These are phyloP conservation scores for Escarpia spicata DNA, from an alignment of 2,888 invertebrate species.

Conservation along the genomic window DNA sequence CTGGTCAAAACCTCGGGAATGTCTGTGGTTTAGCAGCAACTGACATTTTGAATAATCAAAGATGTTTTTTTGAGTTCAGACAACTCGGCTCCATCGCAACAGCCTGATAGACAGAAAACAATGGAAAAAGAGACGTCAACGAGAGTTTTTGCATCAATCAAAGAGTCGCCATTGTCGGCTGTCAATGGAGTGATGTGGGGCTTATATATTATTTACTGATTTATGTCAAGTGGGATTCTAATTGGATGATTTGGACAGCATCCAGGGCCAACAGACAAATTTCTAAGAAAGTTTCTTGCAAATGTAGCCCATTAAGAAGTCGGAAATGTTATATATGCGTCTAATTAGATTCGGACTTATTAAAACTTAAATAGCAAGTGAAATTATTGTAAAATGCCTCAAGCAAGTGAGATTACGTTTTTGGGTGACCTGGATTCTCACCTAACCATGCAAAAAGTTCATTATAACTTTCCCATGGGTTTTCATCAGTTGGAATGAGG, in stretches of 20 bases:
- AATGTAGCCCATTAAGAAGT: conserved; percentile 1
- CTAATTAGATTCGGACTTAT: not conserved
- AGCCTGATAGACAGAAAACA: not conserved
- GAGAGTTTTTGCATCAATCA: not conserved
- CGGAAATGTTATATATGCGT: not conserved
- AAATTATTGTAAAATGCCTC: too few species aligned
- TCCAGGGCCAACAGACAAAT: not conserved
- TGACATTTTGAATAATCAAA: not conserved
- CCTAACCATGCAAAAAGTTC: too few species aligned
- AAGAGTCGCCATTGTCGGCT: not conserved
- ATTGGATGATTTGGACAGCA: not conserved
- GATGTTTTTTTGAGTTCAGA: not conserved
- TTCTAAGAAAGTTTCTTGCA: not conserved
- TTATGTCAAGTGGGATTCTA: conserved; percentile 11
- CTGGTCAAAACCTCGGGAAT: not conserved
- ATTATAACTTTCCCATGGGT: too few species aligned
- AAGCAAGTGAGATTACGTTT: too few species aligned
- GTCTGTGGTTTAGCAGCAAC: not conserved
- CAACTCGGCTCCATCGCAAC: not conserved
- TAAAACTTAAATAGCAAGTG: not conserved
- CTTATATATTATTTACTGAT: conserved; percentile 16
- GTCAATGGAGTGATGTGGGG: not conserved
- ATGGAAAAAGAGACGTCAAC: not conserved
- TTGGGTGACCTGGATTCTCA: too few species aligned
- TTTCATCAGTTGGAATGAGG: too few species aligned